Evolutionary conservation across 2,113 vertebrate species (phyloP), one percentile per base, ranked within the genome.

Genomic region (Puntigrus tetrazona): DNA sequence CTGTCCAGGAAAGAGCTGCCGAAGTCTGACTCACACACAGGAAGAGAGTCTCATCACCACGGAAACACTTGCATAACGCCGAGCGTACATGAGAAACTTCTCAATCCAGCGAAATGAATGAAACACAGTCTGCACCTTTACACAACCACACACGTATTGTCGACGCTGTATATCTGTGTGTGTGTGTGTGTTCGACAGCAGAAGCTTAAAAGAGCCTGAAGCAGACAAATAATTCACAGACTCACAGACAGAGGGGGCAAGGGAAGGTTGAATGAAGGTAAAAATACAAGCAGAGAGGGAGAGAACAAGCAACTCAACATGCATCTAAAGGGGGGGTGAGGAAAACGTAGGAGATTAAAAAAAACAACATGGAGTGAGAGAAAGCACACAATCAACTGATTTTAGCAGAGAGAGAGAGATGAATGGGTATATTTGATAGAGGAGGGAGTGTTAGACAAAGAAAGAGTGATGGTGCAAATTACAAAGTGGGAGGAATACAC

Each of bases 1-100:
- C 75, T 47, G 74, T 59, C 65, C 57, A 81, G 55, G 34, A 79
- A 47, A 78, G 75, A 83, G 67, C 76, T 83, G 67, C 72, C 45
- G 63, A 72, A 73, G 34, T 84, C 82, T 87, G 82, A 87, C 43
- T 87, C 81, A 87, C 78, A 84, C 59, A 43, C 72, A 82, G 25
- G 73, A 82, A 82, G 78, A 87, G 38, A 57, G 73, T 69, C 38
- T 87, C 83, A 81, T 85, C 52, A 65, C 73, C 82, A 78, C 25
- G 22, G 52, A 82, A 75, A 85, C 83, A 72, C 86, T 69, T 72
- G 25, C 84, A 84, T 38, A 27, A 79, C 27, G 27, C 25, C 1
- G 3, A n/a, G 27, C 78, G 41, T 38, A 43, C 38, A 73, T 69
- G 18, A 74, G 52, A 38, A 85, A 57, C 41, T 38, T 70, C 65